Base-by-base conservation (phyloP, 2,113 vertebrate species). In the Podarcis cretensis region DNA sequence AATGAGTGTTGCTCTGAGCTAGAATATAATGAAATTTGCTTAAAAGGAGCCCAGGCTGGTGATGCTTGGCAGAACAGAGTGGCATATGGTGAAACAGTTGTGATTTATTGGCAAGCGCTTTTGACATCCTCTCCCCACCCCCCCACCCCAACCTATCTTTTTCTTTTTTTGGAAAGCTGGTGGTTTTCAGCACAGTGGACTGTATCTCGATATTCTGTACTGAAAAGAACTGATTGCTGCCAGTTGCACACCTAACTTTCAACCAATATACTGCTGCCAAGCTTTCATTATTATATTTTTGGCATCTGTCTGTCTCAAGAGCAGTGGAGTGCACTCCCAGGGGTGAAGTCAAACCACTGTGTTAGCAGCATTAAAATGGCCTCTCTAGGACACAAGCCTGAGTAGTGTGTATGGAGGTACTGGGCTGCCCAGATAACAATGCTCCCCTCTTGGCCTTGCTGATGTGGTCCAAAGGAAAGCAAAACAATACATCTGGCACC, bases 31-130 rank as follows among this genome's bases (percentile, higher is more conserved):
- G 97, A 98, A 98, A 98, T 98, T 98, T 98, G 97, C 97, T 98
- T 97, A 95, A 97, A 97, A 97, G 98, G 97, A 95, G 97, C 98
- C 96, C 97, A 98, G 97, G 95, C 97, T 97, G 96, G 97, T 96
- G 95, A 97, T 95, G 95, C 97, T 98, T 99, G 98, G 98, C 98
- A 98, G 97, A 97, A 97, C 63, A 92, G 94, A 87, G 92, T 95
- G 97, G 96, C 98, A 99, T 99, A 99, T 99, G 98, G 98, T 96
- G 94, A 97, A 98, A 97, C 98, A 99, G 98, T 98, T 98, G 98
- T 97, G 97, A 97, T 97, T 97, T 97, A 95, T 96, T 97, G 97
- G 98, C 98, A 94, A 96, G 96, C 91, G 25, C 94, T 96, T 96
- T 54, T 83, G 40, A 69, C 35, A 37, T 7, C 23, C 4, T 7